phyloP scores from a whole-genome alignment of 2,888 invertebrate species.

The Halocaridina rubra region DNA sequence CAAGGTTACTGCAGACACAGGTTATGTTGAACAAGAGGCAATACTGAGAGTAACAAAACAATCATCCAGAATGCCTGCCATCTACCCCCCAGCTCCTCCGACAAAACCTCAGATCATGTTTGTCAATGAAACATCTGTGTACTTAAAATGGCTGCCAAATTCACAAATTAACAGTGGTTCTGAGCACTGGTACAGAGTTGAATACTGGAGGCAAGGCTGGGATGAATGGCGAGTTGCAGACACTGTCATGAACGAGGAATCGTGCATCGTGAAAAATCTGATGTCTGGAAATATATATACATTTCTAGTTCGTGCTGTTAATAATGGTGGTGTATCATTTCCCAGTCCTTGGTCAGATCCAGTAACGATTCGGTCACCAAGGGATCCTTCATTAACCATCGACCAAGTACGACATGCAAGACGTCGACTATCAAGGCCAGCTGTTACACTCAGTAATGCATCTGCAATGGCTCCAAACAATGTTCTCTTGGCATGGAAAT shows the following conservation, averaged over 20 bases:
- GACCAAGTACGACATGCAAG: slow-evolving; percentile 39
- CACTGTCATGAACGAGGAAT: slow-evolving; percentile 37
- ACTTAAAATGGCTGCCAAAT: slow-evolving; percentile 85
- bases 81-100: slow-evolving; percentile 79
- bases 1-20: slow-evolving; percentile 84
- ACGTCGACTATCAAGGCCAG: slow-evolving; percentile 44
- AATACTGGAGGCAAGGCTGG: slow-evolving; percentile 67
- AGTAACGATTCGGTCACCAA: slow-evolving; percentile 32
- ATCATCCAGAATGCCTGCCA: slow-evolving; percentile 71
- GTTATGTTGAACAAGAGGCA: slow-evolving; percentile 83
- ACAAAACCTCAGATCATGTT: slow-evolving; percentile 82
- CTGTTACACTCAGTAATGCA: slow-evolving; percentile 75
- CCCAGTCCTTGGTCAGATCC: slow-evolving; percentile 63
- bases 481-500: slow-evolving; percentile 84
- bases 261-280: slow-evolving; percentile 79
- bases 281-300: slow-evolving; percentile 85
- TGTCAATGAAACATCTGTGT: slow-evolving; percentile 77
- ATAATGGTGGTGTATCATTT: slow-evolving; percentile 51
- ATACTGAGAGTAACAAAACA: slow-evolving; percentile 68
- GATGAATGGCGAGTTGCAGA: slow-evolving; percentile 60
- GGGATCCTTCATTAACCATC: slow-evolving; percentile 17
- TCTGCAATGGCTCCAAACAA: slow-evolving; percentile 80
- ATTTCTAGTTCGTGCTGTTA: slow-evolving; percentile 71
- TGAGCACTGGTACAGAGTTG: slow-evolving; percentile 85
- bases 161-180: slow-evolving; percentile 75